Base-by-base conservation (phyloP, 2,113 vertebrate genomes). In the Prietella phreatophila region DNA sequence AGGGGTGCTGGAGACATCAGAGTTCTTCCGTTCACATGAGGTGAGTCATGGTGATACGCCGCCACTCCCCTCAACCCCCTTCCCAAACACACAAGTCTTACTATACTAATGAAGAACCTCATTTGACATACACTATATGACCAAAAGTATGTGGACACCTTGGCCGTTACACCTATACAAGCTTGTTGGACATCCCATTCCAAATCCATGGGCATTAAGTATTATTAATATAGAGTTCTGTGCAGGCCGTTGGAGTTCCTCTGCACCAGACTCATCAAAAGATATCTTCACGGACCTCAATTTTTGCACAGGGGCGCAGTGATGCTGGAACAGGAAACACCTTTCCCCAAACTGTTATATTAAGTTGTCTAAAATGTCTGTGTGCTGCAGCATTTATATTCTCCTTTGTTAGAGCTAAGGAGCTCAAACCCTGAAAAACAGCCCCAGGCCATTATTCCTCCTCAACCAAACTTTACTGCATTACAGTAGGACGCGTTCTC, bases 1-100 rank as follows among this genome's bases (percentile, higher is more conserved):
- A 4, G 88, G 91, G 0, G 93, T 93, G 19, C 94, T 98, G 11
- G 97, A 97, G 90, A 93, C 91, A 47, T 98, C 97, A 0, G 92
- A 92, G 2, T 97, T 98, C 93, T 98, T 98, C 93, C 95, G 86
- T 63, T 95, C 95, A 9, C 97, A 98, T 0, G 97, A 98, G 97
- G 97, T 97, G 20, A 89, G 82, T 56, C 30, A 42, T 56, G 27
- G 7, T 60, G 47, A 58, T 42, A 33, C 6, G 42, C 5, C 42
- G 42, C 42, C 15, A 36, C 15, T 2, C 67, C 19, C 15, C 25
- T 11, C 65, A 33, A n/a, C 30, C n/a, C 5, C 65, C 33, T 39
- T 50, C 53, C 50, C 27, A 30, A 85, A 73, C 25, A 39, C 67
- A 19, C 1, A 10, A 6, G 2, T 56, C n/a, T 80, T 56, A 56